phyloP scores from a whole-genome alignment of 2,113 vertebrate genomes.

The Vimba vimba region DNA sequence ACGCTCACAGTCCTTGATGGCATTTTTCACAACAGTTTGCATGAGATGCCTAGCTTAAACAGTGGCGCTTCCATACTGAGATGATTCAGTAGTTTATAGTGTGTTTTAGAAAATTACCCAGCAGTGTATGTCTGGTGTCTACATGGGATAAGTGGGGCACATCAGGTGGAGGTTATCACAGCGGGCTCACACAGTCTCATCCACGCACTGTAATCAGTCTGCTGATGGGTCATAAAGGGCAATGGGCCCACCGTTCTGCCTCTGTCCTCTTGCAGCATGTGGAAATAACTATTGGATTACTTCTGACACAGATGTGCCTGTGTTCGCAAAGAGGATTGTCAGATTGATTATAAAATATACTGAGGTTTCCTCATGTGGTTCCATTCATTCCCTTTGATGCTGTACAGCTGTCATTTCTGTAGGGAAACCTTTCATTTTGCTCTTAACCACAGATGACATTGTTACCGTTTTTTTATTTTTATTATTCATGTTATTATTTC shows the following conservation, averaged over 20 bases:
- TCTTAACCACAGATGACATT: not conserved
- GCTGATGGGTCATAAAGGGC: slow-evolving; percentile 23
- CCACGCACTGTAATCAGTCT: slow-evolving; percentile 14
- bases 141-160: slow-evolving; percentile 16
- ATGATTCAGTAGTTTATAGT: slow-evolving; percentile 52
- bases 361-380: not conserved
- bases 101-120: slow-evolving; percentile 52
- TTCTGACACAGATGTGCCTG: slow-evolving; percentile 16
- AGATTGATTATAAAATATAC: slow-evolving; percentile 12
- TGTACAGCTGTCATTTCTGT: not conserved
- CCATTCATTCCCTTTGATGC: not conserved
- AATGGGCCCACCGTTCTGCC: not conserved
- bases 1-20: slow-evolving; percentile 39
- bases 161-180: slow-evolving; percentile 48
- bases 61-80: slow-evolving; percentile 4
- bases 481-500: not conserved
- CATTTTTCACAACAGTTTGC: slow-evolving; percentile 39
- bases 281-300: slow-evolving; percentile 19
- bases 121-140: slow-evolving; percentile 21
- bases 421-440: not conserved
- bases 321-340: slow-evolving; percentile 12
- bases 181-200: not conserved
- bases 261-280: slow-evolving; percentile 7
- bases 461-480: not conserved
- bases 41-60: slow-evolving; percentile 43